A percentile compares a stretch with the other conserved stretches of the same genome.
Evolutionary conservation across 2,113 vertebrate genomes (phyloP).

Genomic region (Fulica atra): DNA sequence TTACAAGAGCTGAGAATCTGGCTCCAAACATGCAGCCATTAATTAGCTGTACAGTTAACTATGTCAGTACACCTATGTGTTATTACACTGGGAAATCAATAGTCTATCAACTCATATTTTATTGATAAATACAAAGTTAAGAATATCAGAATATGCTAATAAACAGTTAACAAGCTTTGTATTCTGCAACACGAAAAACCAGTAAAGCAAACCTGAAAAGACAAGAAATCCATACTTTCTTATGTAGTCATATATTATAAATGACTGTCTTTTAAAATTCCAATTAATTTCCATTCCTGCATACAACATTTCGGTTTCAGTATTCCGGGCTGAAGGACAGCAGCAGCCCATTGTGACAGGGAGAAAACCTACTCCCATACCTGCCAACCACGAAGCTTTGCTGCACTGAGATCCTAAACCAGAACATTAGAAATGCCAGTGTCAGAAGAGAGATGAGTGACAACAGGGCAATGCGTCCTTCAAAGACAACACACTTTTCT

Average conservation of each 20-base stretch:
- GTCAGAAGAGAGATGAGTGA: not conserved
- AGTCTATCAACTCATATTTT: not conserved
- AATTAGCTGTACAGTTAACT: not conserved
- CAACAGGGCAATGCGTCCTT: not conserved
- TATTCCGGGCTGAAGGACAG: not conserved
- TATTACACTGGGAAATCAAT: not conserved
- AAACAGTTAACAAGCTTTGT: not conserved
- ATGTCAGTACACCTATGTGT: not conserved
- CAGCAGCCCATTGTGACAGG: not conserved
- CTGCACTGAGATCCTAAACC: not conserved
- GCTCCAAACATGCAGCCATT: not conserved
- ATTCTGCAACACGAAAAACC: not conserved
- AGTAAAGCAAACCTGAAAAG: constrained; percentile 11
- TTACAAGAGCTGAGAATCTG: not conserved
- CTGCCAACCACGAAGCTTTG: not conserved
- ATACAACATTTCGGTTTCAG: not conserved
- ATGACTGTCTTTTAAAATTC: not conserved
- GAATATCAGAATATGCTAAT: not conserved
- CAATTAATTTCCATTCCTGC: not conserved
- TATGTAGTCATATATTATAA: not conserved
- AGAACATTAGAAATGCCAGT: not conserved
- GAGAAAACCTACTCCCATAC: not conserved
- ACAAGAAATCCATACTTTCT: not conserved
- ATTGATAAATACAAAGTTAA: not conserved
- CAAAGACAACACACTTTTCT: not conserved